These are phyloP conservation scores for honey bee (Apis mellifera) DNA, from an alignment of 1,140 invertebrate genomes.

Conservation along the genomic window Amel_HAv3.1 CM009936.2:17649501-17650000, in stretches of 20 bases:
- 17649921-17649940: too few relatives aligned
- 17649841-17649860: not conserved
- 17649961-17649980: not conserved
- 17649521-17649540: conserved; percentile 61
- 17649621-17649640: not conserved
- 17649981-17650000: too few relatives aligned
- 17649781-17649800: conserved; percentile 45
- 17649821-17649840: conserved; percentile 12
- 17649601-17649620: not conserved
- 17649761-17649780: conserved; percentile 69
- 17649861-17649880: not conserved
- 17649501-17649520: conserved; percentile 6
- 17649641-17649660: not conserved
- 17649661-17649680: not conserved
- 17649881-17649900: not conserved
- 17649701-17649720: conserved; percentile 75
- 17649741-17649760: conserved; percentile 63
- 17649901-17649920: not conserved
- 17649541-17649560: conserved; percentile 59
- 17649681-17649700: conserved; percentile 55
- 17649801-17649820: not conserved
- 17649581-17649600: conserved; percentile 37
- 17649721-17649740: conserved; percentile 68
- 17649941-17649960: too few relatives aligned
- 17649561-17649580: conserved; percentile 67